A percentile compares a stretch with the other conserved stretches of the same genome.
Conservation (phyloP, 2,797 vertebrate genomes). For the Oryzias sinensis region DNA sequence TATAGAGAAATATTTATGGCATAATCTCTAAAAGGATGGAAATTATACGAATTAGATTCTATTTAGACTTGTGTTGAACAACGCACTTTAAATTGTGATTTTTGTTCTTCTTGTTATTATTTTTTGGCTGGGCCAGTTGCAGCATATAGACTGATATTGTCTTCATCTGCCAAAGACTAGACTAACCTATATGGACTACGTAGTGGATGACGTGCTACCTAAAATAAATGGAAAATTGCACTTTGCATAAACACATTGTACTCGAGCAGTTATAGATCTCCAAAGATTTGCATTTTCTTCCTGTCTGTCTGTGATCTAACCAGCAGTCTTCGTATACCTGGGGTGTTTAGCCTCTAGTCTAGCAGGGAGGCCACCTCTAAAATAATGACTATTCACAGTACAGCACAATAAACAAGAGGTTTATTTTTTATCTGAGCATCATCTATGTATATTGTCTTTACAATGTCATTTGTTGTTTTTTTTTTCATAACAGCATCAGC, state of each 20-base stretch:
- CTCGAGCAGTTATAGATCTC: conserved; percentile 39
- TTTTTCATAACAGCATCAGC: conserved; percentile 4
- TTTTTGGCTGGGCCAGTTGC: conserved; percentile 48
- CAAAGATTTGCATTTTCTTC: conserved; percentile 46
- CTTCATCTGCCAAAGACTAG: conserved; percentile 74
- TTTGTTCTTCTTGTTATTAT: conserved; percentile 5
- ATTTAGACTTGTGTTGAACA: conserved; percentile 67
- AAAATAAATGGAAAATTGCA: conserved; percentile 42
- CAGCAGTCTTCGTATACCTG: conserved; percentile 22
- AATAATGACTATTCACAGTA: neutral
- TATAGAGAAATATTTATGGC: conserved; percentile 51
- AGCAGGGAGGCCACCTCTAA: conserved; percentile 11
- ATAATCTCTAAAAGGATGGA: conserved; percentile 46
- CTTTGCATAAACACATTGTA: conserved; percentile 40
- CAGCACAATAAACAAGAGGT: neutral
- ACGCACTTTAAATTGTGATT: conserved; percentile 71
- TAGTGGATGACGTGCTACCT: conserved; percentile 23
- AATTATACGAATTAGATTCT: conserved; percentile 55
- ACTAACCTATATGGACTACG: conserved; percentile 20
- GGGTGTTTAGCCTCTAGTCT: conserved; percentile 9
- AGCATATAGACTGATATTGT: conserved; percentile 52
- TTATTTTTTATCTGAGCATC: conserved; percentile 7
- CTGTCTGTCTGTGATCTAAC: conserved; percentile 25
- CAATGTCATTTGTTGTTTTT: conserved; percentile 1
- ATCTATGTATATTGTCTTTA: conserved; percentile 14